Conservation (phyloP, 2,888 invertebrate species). For the Catocala sponsa region DNA sequence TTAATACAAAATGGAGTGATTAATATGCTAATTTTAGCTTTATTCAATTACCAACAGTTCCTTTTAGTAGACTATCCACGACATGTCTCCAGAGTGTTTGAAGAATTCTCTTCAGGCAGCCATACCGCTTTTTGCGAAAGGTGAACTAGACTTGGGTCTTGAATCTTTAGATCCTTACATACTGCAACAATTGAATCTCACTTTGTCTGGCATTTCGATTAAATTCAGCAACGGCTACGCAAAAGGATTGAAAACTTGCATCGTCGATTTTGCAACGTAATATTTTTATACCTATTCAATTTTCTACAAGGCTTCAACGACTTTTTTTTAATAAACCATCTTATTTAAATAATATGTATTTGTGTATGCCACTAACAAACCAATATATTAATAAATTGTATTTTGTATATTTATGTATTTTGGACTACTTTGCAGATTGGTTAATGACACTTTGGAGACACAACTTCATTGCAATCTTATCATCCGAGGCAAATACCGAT, state of each 20-base stretch:
- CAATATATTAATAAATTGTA: too few species aligned
- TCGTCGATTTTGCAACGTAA: constrained; percentile 64
- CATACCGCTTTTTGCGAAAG: constrained; percentile 58
- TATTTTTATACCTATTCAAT: background rate
- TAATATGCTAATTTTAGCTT: too few species aligned
- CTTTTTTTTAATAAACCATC: too few species aligned
- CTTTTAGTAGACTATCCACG: constrained; percentile 50
- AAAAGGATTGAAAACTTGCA: constrained; percentile 64
- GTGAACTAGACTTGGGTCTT: constrained; percentile 61
- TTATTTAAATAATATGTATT: too few species aligned
- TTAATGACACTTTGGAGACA: constrained; percentile 56
- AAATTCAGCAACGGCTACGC: constrained; percentile 59
- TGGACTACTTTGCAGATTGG: constrained; percentile 51
- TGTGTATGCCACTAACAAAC: background rate
- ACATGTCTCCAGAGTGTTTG: constrained; percentile 60
- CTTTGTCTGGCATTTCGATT: constrained; percentile 62
- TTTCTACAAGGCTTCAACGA: background rate
- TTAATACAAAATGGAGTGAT: too few species aligned
- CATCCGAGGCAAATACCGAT: constrained; percentile 69
- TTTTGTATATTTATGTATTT: background rate
- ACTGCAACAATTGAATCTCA: constrained; percentile 59
- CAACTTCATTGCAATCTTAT: constrained; percentile 69
- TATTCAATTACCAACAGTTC: constrained; percentile 18
- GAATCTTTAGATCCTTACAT: constrained; percentile 64
- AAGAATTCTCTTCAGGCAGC: constrained; percentile 57